Conservation (phyloP, 2,888 invertebrate species). For the Calameuta pallipes region DNA sequence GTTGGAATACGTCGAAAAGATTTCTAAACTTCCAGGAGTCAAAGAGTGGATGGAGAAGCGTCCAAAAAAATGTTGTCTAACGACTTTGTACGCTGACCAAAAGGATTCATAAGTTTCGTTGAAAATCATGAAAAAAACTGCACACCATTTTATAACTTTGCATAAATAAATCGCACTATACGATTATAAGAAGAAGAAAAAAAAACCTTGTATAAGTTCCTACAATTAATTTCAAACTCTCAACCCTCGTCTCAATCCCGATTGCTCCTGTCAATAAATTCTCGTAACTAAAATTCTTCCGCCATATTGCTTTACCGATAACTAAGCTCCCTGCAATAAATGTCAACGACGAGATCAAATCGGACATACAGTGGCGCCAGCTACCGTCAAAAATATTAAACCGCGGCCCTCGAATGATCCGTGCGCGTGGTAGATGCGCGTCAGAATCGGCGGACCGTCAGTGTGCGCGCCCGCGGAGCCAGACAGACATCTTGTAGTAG, state of each 20-base stretch:
- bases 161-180: background rate
- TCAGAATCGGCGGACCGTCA: conserved; percentile 49
- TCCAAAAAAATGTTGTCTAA: conserved; percentile 10
- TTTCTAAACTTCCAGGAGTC: conserved; percentile 23
- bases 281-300: background rate
- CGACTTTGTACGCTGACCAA: too few relatives aligned
- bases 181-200: background rate
- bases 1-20: conserved; percentile 24
- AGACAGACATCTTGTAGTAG: conserved; percentile 64
- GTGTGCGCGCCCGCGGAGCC: conserved; percentile 52
- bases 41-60: conserved; percentile 19
- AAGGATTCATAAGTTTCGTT: too few relatives aligned
- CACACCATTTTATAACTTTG: background rate
- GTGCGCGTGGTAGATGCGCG: conserved; percentile 59
- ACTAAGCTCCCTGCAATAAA: background rate
- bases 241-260: background rate
- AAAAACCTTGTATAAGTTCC: background rate
- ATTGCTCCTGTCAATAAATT: background rate
- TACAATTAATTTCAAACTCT: background rate
- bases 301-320: background rate
- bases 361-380: background rate
- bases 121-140: background rate
- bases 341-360: background rate
- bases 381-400: background rate
- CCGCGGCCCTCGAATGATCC: conserved; percentile 55